Base-by-base conservation (phyloP, 2,888 invertebrate species). In the Mylabris sibirica region DNA sequence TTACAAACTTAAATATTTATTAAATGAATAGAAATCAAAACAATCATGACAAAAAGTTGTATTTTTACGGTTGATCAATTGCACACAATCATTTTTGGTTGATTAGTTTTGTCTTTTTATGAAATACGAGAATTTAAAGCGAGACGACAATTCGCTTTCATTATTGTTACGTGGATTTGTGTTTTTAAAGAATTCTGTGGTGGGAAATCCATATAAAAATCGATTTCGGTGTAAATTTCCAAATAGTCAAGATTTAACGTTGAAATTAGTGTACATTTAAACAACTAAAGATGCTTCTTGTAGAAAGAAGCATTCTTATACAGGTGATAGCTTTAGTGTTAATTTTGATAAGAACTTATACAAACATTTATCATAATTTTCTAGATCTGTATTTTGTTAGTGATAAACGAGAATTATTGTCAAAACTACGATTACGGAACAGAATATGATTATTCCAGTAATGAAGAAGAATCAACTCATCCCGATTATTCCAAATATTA, bases 401-500 rank as follows among this genome's bases (percentile, higher is more conserved):
- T 75, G 57, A 61, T 76, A 38, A 63, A 70, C 59, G 68, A 71
- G 75, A 75, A 72, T 49, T 71, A 72, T 17, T 72, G 78, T 59
- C 80, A 82, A 71, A 73, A 76, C 61, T 79, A 81, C 66, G 78
- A 80, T 60, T 78, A 76, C 62, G 72, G 72, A 20, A 78, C 77
- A 53, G 80, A 79, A 34, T 80, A 80, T 63, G 75, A 75, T 38
- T 71, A 73, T 30, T 74, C 79, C 57, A 73, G 76, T 12, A 78
- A 75, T 53, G 78, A 74, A 59, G 76, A 74, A 9, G 66, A 72
- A 49, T 72, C 75, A 24, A 75, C 69, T 60, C 75, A 74, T 60
- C 79, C 81, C 8, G 84, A 84, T 74, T 85, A 85, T 70, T 81
- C 83, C 3, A 84, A 84, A 76, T 84, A 82, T 68, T 85, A 79